A percentile compares a stretch with the other conserved stretches of the same genome.
phyloP scores from a whole-genome alignment of 1,140 invertebrate genomes.

The Carcinoscorpius rotundicauda region DNA sequence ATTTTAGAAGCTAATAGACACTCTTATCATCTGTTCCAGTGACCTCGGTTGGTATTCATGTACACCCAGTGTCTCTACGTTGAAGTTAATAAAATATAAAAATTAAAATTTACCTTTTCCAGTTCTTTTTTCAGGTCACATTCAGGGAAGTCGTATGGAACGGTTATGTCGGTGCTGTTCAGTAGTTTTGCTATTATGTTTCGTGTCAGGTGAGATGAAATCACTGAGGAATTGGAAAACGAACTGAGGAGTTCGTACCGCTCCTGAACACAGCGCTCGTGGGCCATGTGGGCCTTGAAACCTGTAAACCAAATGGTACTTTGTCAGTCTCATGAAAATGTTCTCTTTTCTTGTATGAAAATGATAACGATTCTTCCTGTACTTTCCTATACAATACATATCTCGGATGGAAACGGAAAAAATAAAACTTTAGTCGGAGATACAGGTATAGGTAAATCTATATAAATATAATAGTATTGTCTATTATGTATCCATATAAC shows the following conservation, averaged over 20 bases:
- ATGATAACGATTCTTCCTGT: too few relatives aligned
- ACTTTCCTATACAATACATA: too few relatives aligned
- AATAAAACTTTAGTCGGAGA: too few relatives aligned
- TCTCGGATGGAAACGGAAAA: too few relatives aligned
- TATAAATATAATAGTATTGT: too few relatives aligned
- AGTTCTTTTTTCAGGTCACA: slow-evolving; percentile 76
- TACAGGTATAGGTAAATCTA: too few relatives aligned
- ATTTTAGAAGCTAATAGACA: too few relatives aligned
- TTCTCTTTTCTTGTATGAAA: too few relatives aligned
- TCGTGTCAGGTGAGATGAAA: slow-evolving; percentile 2
- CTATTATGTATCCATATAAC: too few relatives aligned
- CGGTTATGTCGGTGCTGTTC: slow-evolving; percentile 35
- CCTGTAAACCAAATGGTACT: slow-evolving; percentile 31
- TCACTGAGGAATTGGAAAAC: slow-evolving; percentile 9
- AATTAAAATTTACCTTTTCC: slow-evolving; percentile 55
- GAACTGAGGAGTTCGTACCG: slow-evolving; percentile 37
- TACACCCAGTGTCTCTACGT: too few relatives aligned
- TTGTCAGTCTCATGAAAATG: neutral
- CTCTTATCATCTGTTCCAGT: too few relatives aligned
- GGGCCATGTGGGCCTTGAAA: slow-evolving; percentile 77
- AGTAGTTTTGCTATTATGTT: slow-evolving; percentile 10
- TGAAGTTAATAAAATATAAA: slow-evolving; percentile 25
- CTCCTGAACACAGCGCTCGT: slow-evolving; percentile 55
- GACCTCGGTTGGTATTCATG: too few relatives aligned
- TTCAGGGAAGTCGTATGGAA: slow-evolving; percentile 48